Percentiles rank a stretch among this genome's conserved stretches.
Evolutionary conservation across 2,113 vertebrate species (phyloP).

Genomic region (Telmatochromis sp.): DNA sequence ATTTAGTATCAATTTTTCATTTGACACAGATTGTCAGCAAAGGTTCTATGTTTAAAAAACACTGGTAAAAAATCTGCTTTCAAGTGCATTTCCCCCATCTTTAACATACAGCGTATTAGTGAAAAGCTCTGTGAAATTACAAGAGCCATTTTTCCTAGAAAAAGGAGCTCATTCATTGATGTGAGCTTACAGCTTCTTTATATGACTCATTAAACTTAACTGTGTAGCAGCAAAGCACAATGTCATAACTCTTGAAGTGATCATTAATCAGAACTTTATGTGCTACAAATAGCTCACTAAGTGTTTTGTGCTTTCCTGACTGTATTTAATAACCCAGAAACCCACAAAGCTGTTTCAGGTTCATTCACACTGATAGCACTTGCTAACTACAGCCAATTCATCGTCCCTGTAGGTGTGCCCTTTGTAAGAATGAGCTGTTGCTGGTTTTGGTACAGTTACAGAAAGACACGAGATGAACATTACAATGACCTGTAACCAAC

Average conservation of each 20-base stretch:
- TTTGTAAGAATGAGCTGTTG: not conserved
- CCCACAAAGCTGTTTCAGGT: not conserved
- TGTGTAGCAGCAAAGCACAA: not conserved
- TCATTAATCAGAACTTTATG: constrained; percentile 5
- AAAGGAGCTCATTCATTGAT: not conserved
- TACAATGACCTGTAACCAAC: not conserved
- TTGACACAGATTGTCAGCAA: not conserved
- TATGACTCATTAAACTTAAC: not conserved
- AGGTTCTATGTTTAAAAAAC: not conserved
- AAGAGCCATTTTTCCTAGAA: not conserved
- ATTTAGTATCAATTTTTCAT: not conserved
- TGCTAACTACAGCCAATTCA: not conserved
- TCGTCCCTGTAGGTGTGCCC: not conserved
- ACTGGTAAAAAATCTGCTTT: not conserved
- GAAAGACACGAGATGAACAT: not conserved
- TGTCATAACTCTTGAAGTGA: not conserved
- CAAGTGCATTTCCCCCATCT: not conserved
- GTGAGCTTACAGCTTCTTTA: not conserved
- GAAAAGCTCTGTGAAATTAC: not conserved
- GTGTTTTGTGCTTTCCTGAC: not conserved
- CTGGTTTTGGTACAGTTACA: not conserved
- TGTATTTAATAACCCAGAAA: constrained; percentile 20
- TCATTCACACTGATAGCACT: not conserved
- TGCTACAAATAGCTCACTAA: not conserved
- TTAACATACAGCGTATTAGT: not conserved